Evolutionary conservation across 1,140 invertebrate genomes (phyloP), one percentile per base, ranked within the genome.

Genomic region (Gerris buenoi): DNA sequence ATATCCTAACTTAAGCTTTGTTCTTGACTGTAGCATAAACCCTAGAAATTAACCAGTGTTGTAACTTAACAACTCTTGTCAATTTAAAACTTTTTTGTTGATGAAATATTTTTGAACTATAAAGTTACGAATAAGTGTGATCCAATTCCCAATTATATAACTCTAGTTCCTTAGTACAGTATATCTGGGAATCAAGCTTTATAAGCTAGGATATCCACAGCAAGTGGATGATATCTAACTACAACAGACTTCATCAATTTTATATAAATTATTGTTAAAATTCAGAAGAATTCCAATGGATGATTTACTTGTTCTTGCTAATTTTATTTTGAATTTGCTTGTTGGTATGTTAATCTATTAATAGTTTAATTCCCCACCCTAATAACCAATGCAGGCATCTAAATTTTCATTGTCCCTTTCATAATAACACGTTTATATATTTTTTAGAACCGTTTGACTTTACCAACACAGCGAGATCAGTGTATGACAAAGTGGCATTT

Each of bases 381-480:
- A 56, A 56, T 56, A 56, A 56, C n/a, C 46, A n/a, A 56, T 56
- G 46, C n/a, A 56, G n/a, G 10, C 46, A 56, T n/a, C n/a, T 10
- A 56, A 25, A 15, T 60, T 22, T 22, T 25, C 22, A 22, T 15
- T 10, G 3, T 13, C 3, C 22, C 3, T 60, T 13, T 14, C 22
- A 14, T 5, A 3, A 60, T 60, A 15, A 22, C 5, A n/a, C 46
- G 10, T 60, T 5, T 60, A 22, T 13, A 25, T 76, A 74, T 71
- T 73, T 80, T 77, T 63, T 80, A 91, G 95, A 98, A 77, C 95
- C 95, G 5, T 97, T 97, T 76, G 93, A 96, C 78, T 80, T 88
- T 15, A 91, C 90, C 1, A 98, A 98, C 77, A 95, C 95, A n/a
- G 94, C 95, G 10, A 84, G 93, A 63, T 93, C 93, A 0, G 92